Base-by-base conservation (phyloP, 2,888 invertebrate species). In the Deroplatys truncata region DNA sequence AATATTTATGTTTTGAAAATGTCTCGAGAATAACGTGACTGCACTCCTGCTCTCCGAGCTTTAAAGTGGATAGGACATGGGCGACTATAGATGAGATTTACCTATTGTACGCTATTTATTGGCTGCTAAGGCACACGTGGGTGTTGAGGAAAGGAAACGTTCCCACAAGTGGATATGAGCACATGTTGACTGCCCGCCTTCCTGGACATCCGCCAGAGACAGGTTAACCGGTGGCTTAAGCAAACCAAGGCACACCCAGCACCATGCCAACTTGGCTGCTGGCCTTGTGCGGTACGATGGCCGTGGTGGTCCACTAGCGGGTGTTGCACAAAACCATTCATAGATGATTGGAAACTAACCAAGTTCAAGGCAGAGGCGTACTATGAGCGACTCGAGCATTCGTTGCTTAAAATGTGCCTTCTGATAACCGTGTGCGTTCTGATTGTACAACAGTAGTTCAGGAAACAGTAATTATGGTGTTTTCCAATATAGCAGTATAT, bases 241-340 rank as follows among this genome's bases (percentile, higher is more conserved):
- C 56, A 72, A 72, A 72, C 56, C 56, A 56, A 56, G 56, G 56
- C 56, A 56, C 56, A 72, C 25, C 56, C 20, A 72, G 20, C 7
- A 20, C 56, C 56, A 20, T 87, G 87, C 87, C 87, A 87, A 87
- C 56, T 87, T 83, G 87, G 87, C 87, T 56, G 31, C 29, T 31
- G 72, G 49, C 28, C 49, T 43, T 35, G 85, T 35, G 20, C 43
- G 13, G 56, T 72, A 72, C 56, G 56, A 72, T 72, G 56, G 56
- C 56, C 56, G 56, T 72, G 56, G 56, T 20, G 56, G 56, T 72
- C 56, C 56, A 72, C 20, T 72, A 72, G 56, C 20, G 56, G 56
- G 20, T 72, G 56, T 72, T 20, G 25, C 5, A 72, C 16, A 72
- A 20, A 16, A 72, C 56, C 56, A 15, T 72, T 72, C 20, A 72